A percentile compares a stretch with the other conserved stretches of the same genome.
Conservation (phyloP, 2,113 vertebrate species). For the Hypomesus transpacificus region DNA sequence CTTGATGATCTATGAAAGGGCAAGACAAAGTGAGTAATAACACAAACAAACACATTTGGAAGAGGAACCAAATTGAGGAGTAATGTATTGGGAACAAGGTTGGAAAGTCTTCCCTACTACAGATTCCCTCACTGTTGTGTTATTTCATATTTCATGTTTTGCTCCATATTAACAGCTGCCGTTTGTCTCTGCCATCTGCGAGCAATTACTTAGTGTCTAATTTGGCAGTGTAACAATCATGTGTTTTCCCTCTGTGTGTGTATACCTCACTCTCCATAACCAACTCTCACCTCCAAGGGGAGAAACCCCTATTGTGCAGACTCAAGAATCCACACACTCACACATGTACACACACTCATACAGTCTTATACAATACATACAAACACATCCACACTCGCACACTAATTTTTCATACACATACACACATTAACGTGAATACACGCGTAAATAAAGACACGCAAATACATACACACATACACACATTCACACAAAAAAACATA, state of each 20-base stretch:
- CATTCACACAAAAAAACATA: neutral
- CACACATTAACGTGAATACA: too few species aligned
- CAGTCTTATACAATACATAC: neutral
- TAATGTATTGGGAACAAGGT: too few species aligned
- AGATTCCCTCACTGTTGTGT: neutral
- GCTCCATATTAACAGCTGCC: slow-evolving; percentile 9
- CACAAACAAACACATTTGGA: too few species aligned
- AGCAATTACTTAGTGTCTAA: slow-evolving; percentile 26
- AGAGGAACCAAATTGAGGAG: too few species aligned
- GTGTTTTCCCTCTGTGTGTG: neutral
- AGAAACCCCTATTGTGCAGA: neutral
- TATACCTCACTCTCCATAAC: neutral
- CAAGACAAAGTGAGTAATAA: too few species aligned
- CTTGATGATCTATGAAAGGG: too few species aligned
- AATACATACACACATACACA: neutral
- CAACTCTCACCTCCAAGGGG: neutral
- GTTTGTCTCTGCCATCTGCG: slow-evolving; percentile 26
- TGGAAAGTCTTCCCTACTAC: neutral
- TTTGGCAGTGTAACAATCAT: slow-evolving; percentile 14
- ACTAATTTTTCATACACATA: too few species aligned
- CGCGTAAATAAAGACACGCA: neutral
- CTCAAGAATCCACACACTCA: neutral
- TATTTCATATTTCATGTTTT: slow-evolving; percentile 23
- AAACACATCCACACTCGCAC: neutral
- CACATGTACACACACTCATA: neutral